Evolutionary conservation across 2,888 invertebrate species (phyloP), one percentile per base, ranked within the genome.

Genomic region (Cerceris ruficornis): DNA sequence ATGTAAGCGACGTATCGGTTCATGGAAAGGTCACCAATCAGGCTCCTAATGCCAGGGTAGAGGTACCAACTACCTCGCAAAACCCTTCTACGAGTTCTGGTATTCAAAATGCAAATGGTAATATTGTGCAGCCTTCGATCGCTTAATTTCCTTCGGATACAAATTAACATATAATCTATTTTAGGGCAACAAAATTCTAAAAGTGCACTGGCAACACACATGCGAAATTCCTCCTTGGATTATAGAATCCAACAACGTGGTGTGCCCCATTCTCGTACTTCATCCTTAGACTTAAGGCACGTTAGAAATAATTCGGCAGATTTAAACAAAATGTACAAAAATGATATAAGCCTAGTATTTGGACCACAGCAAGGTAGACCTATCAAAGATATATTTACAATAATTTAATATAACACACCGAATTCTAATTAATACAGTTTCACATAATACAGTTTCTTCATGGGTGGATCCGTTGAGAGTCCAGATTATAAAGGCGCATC

Each of bases 401-500:
- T 52, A 2, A 52, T 58, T 0, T 58, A 6, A 58, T 39, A 28
- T 28, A 11, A 5, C 14, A 28, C 0, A 58, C 41, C 39, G 2
- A 43, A 71, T 8, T 55, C 59, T 57, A 77, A 68, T 55, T 7
- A 41, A 41, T 60, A 15, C 52, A 73, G 60, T 39, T 41, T 41
- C 7, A 11, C 60, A 94, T 92, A 28, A 28, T 28, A 2, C 28
- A 96, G 95, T 94, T 87, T 95, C 94, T 77, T 93, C 94, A 60
- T 97, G 97, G 96, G 95, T 96, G 7, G 98, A 98, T 92, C 97
- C 97, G 57, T 92, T 97, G 89, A 94, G 98, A 87, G 98, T 98
- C 52, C 97, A 98, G 93, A 97, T 98, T 65, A 97, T 98, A 85
- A 97, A 98, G 91, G 98, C 98, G 5, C 98, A 99, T 93, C 98